Conservation (phyloP, 2,888 invertebrate species). For the Cactoblastis cactorum region DNA sequence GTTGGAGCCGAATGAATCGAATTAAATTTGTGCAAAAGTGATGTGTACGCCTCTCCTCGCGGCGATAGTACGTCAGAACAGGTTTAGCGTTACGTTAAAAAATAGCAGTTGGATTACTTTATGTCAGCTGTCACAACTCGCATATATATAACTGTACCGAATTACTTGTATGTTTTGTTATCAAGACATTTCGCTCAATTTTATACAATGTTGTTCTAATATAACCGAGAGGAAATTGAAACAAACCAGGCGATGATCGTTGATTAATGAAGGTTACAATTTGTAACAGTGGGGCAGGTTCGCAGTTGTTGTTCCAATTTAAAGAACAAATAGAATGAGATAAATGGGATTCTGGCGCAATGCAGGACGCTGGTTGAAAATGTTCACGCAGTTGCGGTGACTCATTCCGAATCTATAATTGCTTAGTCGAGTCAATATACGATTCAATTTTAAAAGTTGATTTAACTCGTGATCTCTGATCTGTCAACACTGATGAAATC, state of each 20-base stretch:
- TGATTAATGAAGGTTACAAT: constrained; percentile 18
- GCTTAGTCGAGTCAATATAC: constrained; percentile 43
- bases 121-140: constrained; percentile 15
- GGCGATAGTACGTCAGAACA: constrained; percentile 61
- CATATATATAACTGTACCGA: not conserved
- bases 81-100: constrained; percentile 62
- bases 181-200: constrained; percentile 29
- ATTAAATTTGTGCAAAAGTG: constrained; percentile 54
- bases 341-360: constrained; percentile 69
- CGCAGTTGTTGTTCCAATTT: constrained; percentile 50
- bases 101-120: constrained; percentile 37
- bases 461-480: constrained; percentile 10
- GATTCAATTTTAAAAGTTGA: constrained; percentile 35
- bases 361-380: constrained; percentile 66
- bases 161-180: constrained; percentile 23
- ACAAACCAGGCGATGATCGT: not conserved
- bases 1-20: constrained; percentile 23
- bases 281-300: constrained; percentile 28
- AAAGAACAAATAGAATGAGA: constrained; percentile 60
- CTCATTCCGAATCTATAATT: constrained; percentile 61
- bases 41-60: constrained; percentile 66
- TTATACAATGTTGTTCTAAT: constrained; percentile 12
- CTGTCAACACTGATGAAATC: constrained; percentile 10
- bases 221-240: not conserved
- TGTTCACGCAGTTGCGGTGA: constrained; percentile 57